Evolutionary conservation across 2,888 invertebrate species (phyloP).

Genomic region (Sepioteuthis lessoniana): DNA sequence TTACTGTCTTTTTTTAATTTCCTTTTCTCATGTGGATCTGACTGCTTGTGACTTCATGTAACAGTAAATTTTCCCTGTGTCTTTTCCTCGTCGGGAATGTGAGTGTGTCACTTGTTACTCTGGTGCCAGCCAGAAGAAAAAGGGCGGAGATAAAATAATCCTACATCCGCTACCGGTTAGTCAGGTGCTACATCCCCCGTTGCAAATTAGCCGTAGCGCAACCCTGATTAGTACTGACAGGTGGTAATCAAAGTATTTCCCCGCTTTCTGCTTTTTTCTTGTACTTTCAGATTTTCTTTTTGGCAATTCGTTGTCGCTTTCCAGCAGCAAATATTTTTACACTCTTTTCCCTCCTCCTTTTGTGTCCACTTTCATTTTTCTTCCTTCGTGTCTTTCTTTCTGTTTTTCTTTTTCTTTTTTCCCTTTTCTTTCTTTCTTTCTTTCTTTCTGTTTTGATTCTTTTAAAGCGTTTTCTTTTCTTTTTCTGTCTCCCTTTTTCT

Average conservation of each 20-base stretch:
- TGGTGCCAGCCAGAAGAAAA: background rate
- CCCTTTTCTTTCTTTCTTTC: too few species aligned
- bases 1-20: too few species aligned
- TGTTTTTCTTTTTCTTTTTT: too few species aligned
- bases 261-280: background rate
- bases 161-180: constrained; percentile 20
- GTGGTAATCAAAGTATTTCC: constrained; percentile 33
- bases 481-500: too few species aligned
- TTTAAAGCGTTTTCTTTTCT: too few species aligned
- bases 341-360: too few species aligned
- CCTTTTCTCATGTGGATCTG: background rate
- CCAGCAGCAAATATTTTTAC: background rate
- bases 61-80: background rate
- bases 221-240: background rate
- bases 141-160: background rate
- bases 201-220: constrained; percentile 11
- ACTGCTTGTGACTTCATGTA: background rate
- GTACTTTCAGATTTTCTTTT: background rate
- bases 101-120: background rate
- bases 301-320: background rate
- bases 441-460: too few species aligned
- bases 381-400: too few species aligned
- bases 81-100: background rate
- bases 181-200: background rate
- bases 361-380: too few species aligned